Evolutionary conservation across 2,797 vertebrate species (phyloP), one percentile per base, ranked within the genome.

Genomic region (Myiotriccus ornatus): DNA sequence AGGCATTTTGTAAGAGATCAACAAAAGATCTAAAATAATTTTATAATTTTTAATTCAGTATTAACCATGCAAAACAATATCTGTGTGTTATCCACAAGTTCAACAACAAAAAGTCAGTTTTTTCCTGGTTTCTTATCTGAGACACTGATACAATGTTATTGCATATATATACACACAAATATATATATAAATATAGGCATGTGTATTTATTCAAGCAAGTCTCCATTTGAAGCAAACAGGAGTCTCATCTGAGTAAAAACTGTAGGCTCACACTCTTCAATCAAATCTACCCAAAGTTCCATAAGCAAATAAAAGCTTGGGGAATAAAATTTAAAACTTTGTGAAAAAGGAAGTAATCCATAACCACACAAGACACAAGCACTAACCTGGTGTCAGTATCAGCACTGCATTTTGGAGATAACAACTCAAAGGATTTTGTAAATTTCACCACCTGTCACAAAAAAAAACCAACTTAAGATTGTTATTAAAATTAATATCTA

Each of bases 321-420:
- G 16, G 17, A 85, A 89, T 14, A 5, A 90, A 53, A 28, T 55
- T 69, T 30, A 57, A 79, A 81, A 80, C 9, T 18, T 14, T 7
- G 50, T 53, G 73, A 77, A 84, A 84, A 78, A 63, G 47, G 16
- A 60, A 94, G 44, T 47, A 87, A 52, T 55, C 47, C 10, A 41
- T 71, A 93, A 85, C 32, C 55, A 79, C 0, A 6, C 63, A 77
- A 92, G 59, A 76, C 39, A 44, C 1, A 8, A 78, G 25, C 37
- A 98, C 94, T 98, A 99, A 97, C 99, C 99, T 99, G 98, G 95
- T 99, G 71, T 99, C 99, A 46, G 98, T 96, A 95, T 99, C 99
- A n/a, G 99, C 99, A 27, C 98, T 99, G 97, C 99, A 99, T 96
- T 99, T 99, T 35, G 99, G 99, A 88, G 99, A 99, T 97, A 99